phyloP scores from a whole-genome alignment of 92 coral and sea anemone genomes.

The Metridium senile region DNA sequence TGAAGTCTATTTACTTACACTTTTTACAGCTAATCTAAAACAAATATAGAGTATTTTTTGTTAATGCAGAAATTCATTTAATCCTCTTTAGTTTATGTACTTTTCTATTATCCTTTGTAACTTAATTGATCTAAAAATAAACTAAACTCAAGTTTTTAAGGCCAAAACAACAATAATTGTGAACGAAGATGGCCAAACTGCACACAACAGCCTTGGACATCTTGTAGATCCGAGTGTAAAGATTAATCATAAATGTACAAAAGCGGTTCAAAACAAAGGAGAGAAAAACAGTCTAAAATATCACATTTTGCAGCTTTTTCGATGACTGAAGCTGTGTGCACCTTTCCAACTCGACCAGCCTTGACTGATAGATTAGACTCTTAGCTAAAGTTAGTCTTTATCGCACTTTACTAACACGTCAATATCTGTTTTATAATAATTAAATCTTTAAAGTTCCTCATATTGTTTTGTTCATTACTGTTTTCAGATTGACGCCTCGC shows the following conservation, averaged over 20 bases:
- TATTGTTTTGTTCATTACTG: not conserved
- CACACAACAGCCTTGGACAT: not conserved
- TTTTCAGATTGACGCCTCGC: not conserved
- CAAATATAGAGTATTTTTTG: not conserved
- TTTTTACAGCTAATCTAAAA: not conserved
- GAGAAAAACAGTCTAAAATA: not conserved
- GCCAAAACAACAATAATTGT: too few relatives aligned
- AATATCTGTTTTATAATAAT: not conserved
- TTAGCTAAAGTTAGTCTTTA: not conserved
- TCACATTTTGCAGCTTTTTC: not conserved
- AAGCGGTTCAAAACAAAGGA: not conserved
- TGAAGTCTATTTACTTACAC: not conserved
- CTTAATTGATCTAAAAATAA: not conserved
- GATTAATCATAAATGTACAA: not conserved
- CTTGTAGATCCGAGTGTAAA: not conserved
- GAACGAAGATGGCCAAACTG: not conserved
- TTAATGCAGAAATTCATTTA: not conserved
- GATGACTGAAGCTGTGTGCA: not conserved
- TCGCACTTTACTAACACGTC: not conserved
- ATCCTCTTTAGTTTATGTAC: slow-evolving; percentile 4
- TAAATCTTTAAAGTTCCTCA: not conserved
- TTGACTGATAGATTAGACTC: not conserved
- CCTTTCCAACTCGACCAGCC: slow-evolving; percentile 7
- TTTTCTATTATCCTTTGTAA: not conserved
- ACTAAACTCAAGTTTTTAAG: not conserved